Evolutionary conservation across 2,797 vertebrate genomes (phyloP).

Genomic region (Podarcis lilfordi): DNA sequence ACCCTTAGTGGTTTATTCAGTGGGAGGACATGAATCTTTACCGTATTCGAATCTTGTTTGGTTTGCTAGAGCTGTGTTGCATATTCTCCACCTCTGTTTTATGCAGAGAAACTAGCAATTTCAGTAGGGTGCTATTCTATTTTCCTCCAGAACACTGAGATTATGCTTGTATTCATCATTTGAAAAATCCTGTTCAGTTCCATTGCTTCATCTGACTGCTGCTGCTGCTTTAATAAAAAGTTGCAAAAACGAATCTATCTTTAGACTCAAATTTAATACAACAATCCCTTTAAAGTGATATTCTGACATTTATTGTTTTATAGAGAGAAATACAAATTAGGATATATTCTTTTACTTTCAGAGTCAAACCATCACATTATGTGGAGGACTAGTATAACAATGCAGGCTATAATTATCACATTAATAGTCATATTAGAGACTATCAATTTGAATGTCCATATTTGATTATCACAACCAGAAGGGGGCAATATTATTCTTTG

Average conservation of each 20-base stretch:
- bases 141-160: background rate
- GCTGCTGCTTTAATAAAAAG: background rate
- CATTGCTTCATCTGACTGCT: background rate
- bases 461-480: conserved; percentile 48
- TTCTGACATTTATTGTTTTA: conserved; percentile 4
- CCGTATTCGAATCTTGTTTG: background rate
- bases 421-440: background rate
- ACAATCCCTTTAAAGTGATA: background rate
- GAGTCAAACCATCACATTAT: background rate
- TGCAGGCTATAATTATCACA: background rate
- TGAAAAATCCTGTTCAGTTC: background rate
- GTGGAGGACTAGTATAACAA: background rate
- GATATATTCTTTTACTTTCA: background rate
- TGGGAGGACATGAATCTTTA: background rate
- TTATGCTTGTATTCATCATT: background rate
- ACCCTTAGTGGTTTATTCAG: background rate
- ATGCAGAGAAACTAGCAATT: background rate
- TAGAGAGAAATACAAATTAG: background rate
- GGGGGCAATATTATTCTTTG: conserved; percentile 51
- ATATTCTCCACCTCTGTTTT: background rate
- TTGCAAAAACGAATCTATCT: background rate
- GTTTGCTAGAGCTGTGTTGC: background rate
- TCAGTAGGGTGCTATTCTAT: background rate
- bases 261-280: background rate
- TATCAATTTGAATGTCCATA: background rate